Percentiles rank a stretch among this genome's conserved stretches.
phyloP scores from a whole-genome alignment of 30 jellyfish, hydroid and myxozoan genomes.

The Pseudorhiza aurosa region DNA sequence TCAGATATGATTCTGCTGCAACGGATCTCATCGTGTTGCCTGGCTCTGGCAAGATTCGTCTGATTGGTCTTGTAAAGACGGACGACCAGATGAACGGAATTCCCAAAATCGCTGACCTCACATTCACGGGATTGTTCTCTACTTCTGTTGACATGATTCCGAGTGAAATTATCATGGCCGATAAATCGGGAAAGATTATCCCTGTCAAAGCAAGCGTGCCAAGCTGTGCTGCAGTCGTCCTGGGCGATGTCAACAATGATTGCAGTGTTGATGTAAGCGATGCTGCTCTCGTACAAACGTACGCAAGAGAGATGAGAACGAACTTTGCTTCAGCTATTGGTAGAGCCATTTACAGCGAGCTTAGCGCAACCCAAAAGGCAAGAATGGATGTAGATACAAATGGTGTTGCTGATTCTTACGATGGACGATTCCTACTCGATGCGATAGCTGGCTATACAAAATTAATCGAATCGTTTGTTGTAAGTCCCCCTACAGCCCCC shows the following conservation, averaged over 20 bases:
- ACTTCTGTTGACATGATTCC: constrained; percentile 14
- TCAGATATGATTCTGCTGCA: constrained; percentile 40
- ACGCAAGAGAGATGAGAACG: constrained; percentile 48
- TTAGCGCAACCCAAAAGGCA: neutral
- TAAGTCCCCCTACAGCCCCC: constrained; percentile 49
- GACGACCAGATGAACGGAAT: constrained; percentile 33
- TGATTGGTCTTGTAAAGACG: constrained; percentile 61
- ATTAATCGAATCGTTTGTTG: constrained; percentile 27
- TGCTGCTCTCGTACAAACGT: constrained; percentile 75
- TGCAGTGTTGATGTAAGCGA: constrained; percentile 71
- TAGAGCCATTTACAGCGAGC: constrained; percentile 5
- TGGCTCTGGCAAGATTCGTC: constrained; percentile 21
- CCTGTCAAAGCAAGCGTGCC: constrained; percentile 52
- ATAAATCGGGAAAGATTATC: constrained; percentile 58
- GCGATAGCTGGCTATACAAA: constrained; percentile 47
- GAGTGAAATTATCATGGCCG: constrained; percentile 26
- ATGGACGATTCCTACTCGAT: constrained; percentile 30
- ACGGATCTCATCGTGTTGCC: constrained; percentile 16
- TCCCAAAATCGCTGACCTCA: constrained; percentile 70
- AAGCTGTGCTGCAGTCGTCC: constrained; percentile 31
- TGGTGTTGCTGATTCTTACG: constrained; percentile 55
- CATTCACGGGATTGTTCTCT: constrained; percentile 60
- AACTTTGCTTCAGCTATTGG: constrained; percentile 55
- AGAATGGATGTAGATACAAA: constrained; percentile 71
- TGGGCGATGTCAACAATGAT: constrained; percentile 80